Percentiles rank a stretch among this genome's conserved stretches.
phyloP scores from a whole-genome alignment of 1,140 invertebrate species.

The Agrypnia vestita region DNA sequence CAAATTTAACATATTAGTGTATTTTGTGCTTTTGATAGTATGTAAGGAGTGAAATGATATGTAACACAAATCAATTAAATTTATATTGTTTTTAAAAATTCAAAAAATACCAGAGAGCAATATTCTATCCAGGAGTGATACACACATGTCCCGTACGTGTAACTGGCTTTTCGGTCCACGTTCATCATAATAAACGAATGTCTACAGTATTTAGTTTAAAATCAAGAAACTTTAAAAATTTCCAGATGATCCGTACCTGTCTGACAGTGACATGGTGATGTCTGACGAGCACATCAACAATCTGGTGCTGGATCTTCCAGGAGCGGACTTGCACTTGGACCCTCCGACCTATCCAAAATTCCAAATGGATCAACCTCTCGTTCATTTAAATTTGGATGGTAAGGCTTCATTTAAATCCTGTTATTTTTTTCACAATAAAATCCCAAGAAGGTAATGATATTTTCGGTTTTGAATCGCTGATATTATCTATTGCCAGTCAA shows the following conservation, averaged over 20 bases:
- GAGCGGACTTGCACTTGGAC: not conserved
- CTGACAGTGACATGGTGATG: conserved; percentile 39
- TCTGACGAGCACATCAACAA: conserved; percentile 43
- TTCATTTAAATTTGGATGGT: conserved; percentile 21
- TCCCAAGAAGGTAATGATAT: not conserved
- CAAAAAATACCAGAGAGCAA: not conserved
- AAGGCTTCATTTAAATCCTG: not conserved
- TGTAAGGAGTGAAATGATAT: not conserved
- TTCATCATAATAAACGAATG: too few relatives aligned
- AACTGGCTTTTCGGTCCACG: too few relatives aligned
- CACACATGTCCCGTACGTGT: too few relatives aligned
- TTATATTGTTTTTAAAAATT: not conserved
- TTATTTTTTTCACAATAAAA: not conserved
- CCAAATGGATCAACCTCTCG: not conserved
- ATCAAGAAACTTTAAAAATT: not conserved
- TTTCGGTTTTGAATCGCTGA: not conserved
- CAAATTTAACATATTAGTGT: not conserved
- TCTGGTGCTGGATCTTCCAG: conserved; percentile 12
- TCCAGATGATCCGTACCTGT: conserved; percentile 44
- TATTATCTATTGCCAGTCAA: not conserved
- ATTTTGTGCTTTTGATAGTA: not conserved
- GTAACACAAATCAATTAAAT: not conserved
- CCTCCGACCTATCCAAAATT: not conserved
- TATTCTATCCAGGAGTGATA: too few relatives aligned
- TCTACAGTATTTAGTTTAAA: too few relatives aligned